Conservation (phyloP, 2,888 invertebrate genomes). For the Amphipoea oculea region DNA sequence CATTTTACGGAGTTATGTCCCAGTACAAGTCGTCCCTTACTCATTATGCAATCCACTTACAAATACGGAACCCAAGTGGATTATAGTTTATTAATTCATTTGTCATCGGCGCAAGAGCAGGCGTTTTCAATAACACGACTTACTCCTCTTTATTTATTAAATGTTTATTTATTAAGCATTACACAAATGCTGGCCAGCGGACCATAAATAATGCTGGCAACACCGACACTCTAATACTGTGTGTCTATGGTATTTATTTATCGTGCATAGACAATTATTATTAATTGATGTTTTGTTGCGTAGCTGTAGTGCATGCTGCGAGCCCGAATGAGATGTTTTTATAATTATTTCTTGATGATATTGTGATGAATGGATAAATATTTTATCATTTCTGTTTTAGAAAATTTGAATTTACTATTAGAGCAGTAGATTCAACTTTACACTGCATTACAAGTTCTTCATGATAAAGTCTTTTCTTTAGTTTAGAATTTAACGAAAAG, state of each 20-base stretch:
- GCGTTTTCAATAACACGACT: slow-evolving; percentile 70
- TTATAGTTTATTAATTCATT: slow-evolving; percentile 67
- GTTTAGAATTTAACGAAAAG: neutral
- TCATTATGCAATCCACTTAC: slow-evolving; percentile 47
- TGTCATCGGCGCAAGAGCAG: slow-evolving; percentile 66
- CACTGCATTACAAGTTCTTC: neutral
- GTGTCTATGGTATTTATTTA: slow-evolving; percentile 68
- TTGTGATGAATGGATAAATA: slow-evolving; percentile 37
- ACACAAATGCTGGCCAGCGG: slow-evolving; percentile 64
- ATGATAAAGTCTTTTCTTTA: neutral
- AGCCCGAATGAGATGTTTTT: slow-evolving; percentile 57
- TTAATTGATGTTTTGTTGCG: slow-evolving; percentile 61
- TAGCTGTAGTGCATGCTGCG: slow-evolving; percentile 61
- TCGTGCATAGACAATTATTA: slow-evolving; percentile 67
- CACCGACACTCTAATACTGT: slow-evolving; percentile 64
- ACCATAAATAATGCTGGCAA: slow-evolving; percentile 70
- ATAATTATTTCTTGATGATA: slow-evolving; percentile 56
- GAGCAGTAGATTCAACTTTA: neutral
- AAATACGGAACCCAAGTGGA: slow-evolving; percentile 47
- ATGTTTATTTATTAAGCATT: slow-evolving; percentile 70
- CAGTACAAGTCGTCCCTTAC: slow-evolving; percentile 18
- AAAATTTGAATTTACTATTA: neutral
- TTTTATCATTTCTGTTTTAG: slow-evolving; percentile 19
- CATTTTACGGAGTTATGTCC: slow-evolving; percentile 13
- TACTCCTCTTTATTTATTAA: slow-evolving; percentile 67